Evolutionary conservation across 2,797 vertebrate species (phyloP).

Genomic region (Sparidentex hasta): DNA sequence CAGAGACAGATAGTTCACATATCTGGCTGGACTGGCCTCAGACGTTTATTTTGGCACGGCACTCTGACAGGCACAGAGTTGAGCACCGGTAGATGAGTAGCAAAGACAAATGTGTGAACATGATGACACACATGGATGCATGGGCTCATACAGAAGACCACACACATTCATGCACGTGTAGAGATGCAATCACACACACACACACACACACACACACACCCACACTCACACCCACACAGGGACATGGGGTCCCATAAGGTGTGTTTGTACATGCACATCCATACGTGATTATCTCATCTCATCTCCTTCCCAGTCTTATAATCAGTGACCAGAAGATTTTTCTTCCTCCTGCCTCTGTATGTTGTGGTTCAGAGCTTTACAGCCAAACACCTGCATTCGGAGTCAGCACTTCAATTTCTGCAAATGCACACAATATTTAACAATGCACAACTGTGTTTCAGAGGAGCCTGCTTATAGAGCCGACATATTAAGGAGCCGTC

Average conservation of each 20-base stretch:
- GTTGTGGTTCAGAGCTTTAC: conserved; percentile 61
- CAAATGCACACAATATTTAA: conserved; percentile 35
- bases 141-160: conserved; percentile 54
- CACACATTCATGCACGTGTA: conserved; percentile 50
- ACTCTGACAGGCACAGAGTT: conserved; percentile 65
- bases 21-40: conserved; percentile 69
- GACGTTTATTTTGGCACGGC: conserved; percentile 77
- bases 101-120: conserved; percentile 79
- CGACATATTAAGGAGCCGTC: conserved; percentile 38
- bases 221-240: background rate
- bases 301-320: conserved; percentile 60
- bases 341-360: conserved; percentile 39
- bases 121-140: conserved; percentile 63
- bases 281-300: conserved; percentile 52
- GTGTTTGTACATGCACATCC: background rate
- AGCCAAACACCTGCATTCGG: conserved; percentile 74
- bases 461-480: conserved; percentile 10
- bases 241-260: background rate
- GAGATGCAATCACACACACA: background rate
- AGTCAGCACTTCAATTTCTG: conserved; percentile 55
- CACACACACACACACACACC: background rate
- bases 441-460: conserved; percentile 68
- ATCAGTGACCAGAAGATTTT: conserved; percentile 57
- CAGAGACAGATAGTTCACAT: conserved; percentile 75
- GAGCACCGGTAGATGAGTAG: conserved; percentile 71